A percentile compares a stretch with the other conserved stretches of the same genome.
Conservation (phyloP, 2,113 vertebrate species). For the Dipodomys spectabilis region DNA sequence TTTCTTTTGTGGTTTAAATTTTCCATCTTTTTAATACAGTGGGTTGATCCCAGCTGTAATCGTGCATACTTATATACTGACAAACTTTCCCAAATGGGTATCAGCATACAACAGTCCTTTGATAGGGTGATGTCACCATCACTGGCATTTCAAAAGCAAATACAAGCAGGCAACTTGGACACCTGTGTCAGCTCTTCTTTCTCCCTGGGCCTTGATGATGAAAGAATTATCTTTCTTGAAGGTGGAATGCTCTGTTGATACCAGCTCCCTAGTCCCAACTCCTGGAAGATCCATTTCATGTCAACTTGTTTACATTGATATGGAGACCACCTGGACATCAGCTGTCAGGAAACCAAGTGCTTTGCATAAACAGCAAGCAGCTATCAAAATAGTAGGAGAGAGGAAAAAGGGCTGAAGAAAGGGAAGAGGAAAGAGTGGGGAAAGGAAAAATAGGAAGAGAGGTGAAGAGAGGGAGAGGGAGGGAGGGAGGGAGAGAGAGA, state of each 20-base stretch:
- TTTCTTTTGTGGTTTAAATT: slow-evolving; percentile 60
- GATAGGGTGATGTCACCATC: slow-evolving; percentile 40
- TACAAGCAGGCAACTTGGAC: background rate
- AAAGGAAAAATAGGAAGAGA: slow-evolving; percentile 49
- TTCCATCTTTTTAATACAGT: slow-evolving; percentile 65
- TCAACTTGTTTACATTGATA: slow-evolving; percentile 78
- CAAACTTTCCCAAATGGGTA: slow-evolving; percentile 61
- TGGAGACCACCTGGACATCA: slow-evolving; percentile 81
- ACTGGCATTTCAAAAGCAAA: slow-evolving; percentile 5
- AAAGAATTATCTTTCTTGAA: slow-evolving; percentile 56
- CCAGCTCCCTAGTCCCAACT: background rate
- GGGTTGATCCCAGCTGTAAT: slow-evolving; percentile 34
- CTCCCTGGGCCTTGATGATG: slow-evolving; percentile 27
- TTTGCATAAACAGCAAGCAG: slow-evolving; percentile 85
- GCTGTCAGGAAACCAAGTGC: slow-evolving; percentile 78
- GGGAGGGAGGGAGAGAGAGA: background rate
- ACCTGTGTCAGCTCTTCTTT: slow-evolving; percentile 38
- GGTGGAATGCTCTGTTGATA: slow-evolving; percentile 58
- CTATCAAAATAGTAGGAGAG: slow-evolving; percentile 84
- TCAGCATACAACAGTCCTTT: slow-evolving; percentile 30
- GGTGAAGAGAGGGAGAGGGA: background rate
- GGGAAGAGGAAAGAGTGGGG: background rate
- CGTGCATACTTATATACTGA: slow-evolving; percentile 36
- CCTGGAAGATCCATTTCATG: slow-evolving; percentile 76
- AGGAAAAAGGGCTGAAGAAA: background rate